These are phyloP conservation scores for Grammomys surdaster DNA, from an alignment of 2,113 vertebrate species.

Conservation along the genomic window DNA sequence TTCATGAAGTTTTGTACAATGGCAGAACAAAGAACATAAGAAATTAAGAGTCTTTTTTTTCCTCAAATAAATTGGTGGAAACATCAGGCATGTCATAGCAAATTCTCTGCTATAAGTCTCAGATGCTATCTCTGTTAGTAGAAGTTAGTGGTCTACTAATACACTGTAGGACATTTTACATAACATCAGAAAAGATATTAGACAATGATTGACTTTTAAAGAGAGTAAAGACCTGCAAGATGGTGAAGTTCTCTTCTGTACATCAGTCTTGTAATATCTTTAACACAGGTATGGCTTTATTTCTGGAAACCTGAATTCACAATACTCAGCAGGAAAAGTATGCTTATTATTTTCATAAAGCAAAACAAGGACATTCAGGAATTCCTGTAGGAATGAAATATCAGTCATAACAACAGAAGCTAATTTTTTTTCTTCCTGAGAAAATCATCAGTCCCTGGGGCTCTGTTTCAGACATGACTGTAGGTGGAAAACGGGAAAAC, in stretches of 20 bases:
- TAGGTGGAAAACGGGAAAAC: not conserved
- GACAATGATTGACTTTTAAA: not conserved
- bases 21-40: not conserved
- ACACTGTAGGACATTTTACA: not conserved
- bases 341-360: not conserved
- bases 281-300: not conserved
- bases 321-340: not conserved
- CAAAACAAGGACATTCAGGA: not conserved
- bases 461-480: not conserved
- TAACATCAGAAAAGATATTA: not conserved
- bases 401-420: not conserved
- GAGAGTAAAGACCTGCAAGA: not conserved
- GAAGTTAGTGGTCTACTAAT: not conserved
- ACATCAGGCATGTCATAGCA: not conserved
- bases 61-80: not conserved
- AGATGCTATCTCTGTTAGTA: not conserved
- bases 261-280: not conserved
- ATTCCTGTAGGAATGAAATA: not conserved
- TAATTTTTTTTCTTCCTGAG: not conserved
- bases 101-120: not conserved
- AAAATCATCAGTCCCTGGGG: not conserved
- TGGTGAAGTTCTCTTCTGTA: not conserved
- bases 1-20: not conserved
- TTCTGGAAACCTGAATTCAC: not conserved
- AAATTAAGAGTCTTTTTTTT: not conserved